Conservation (phyloP, 2,113 vertebrate genomes). For the Bubalus kerabau region DNA sequence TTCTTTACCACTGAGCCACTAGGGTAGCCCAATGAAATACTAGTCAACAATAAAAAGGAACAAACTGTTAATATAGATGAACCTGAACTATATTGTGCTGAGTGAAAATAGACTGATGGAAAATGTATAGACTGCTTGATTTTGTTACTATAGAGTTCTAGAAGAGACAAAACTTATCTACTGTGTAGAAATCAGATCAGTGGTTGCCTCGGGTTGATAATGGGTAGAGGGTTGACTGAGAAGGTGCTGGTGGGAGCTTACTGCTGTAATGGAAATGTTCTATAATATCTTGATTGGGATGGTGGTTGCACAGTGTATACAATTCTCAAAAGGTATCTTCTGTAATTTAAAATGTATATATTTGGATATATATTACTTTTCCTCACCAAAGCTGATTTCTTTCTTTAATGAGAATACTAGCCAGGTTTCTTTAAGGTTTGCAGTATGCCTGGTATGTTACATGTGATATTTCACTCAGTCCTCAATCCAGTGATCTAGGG, state of each 20-base stretch:
- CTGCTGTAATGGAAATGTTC: background rate
- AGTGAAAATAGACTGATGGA: background rate
- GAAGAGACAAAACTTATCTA: background rate
- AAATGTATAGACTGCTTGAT: background rate
- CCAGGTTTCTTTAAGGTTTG: background rate
- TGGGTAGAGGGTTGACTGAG: background rate
- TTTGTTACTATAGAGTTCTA: background rate
- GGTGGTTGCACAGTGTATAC: background rate
- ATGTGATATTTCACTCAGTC: background rate
- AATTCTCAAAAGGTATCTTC: background rate
- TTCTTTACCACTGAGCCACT: background rate
- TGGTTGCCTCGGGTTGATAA: background rate
- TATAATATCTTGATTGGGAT: background rate
- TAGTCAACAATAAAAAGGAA: background rate
- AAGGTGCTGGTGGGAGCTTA: background rate
- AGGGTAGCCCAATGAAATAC: background rate
- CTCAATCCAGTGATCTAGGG: background rate
- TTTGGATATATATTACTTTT: background rate
- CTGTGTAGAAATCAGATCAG: background rate
- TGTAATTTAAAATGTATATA: background rate
- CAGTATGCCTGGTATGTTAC: background rate
- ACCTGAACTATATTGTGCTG: background rate
- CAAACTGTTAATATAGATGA: background rate
- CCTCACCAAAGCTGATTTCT: background rate
- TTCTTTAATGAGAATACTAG: background rate